phyloP scores from a whole-genome alignment of 2,888 invertebrate genomes.

The Ophraella communa region DNA sequence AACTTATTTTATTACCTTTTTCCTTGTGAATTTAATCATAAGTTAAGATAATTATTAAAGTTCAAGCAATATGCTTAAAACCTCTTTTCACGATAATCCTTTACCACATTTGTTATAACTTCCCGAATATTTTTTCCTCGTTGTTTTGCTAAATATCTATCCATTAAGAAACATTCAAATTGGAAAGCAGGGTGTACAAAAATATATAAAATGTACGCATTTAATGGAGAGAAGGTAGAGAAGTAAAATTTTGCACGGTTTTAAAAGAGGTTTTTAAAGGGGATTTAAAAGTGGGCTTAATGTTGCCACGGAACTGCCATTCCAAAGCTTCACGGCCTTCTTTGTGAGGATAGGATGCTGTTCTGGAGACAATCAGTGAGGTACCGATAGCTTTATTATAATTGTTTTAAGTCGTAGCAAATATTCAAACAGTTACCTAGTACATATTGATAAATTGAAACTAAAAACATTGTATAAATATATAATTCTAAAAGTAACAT shows the following conservation, averaged over 20 bases:
- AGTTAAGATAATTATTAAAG: no score
- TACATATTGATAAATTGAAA: no score
- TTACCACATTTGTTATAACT: no score
- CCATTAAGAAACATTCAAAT: constrained; percentile 11
- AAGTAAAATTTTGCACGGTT: constrained; percentile 12
- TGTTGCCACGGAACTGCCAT: constrained; percentile 31
- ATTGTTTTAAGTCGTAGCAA: no score
- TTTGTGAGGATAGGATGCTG: constrained; percentile 14
- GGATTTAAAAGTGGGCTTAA: constrained; percentile 24
- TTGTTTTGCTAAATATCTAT: constrained; percentile 13
- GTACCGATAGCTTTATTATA: neutral
- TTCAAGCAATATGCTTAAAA: no score
- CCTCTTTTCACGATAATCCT: no score
- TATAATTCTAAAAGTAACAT: no score
- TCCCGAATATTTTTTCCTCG: constrained; percentile 3
- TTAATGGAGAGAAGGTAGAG: constrained; percentile 20
- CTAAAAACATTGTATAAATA: no score
- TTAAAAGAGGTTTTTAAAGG: constrained; percentile 14
- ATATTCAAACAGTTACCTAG: no score
- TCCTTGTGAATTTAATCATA: no score
- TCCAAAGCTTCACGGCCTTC: constrained; percentile 25
- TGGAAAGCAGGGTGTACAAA: constrained; percentile 22
- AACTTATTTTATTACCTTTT: no score
- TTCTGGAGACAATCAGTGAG: constrained; percentile 18
- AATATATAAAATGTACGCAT: constrained; percentile 21